Base-by-base conservation (phyloP, 2,797 vertebrate species). In the Myotis myotis region DNA sequence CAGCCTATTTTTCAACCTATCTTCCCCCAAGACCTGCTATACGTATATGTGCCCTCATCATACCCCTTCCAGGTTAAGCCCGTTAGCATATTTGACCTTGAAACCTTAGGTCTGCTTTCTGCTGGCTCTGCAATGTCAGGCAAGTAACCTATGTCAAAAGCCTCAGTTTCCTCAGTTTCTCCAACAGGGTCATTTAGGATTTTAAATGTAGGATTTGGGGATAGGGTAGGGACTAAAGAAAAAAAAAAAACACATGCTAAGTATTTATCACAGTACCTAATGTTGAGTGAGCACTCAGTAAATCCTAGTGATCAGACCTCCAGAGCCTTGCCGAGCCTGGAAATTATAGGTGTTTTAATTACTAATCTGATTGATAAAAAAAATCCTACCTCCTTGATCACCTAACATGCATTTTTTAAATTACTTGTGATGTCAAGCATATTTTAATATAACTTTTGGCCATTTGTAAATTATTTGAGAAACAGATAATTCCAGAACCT, bases 21-120 rank as follows among this genome's bases (percentile, higher is more conserved):
- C 20, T 76, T 72, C 28, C 55, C 5, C 28, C 1, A 0, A 0
- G 15, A 22, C 12, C 22, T 79, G 51, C 8, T 49, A 8, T 44
- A 15, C 12, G 4, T 13, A n/a, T 25, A 51, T 0, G 4, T 8
- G n/a, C 4, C n/a, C 1, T 11, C 36, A n/a, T 55, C 8, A 6
- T n/a, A 36, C 2, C 11, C 62, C n/a, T 16, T 36, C 2, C 3
- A 85, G 11, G 15, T 66, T 20, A 87, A 55, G 25, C 12, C 30
- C 2, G 68, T 78, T 47, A 62, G n/a, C 74, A 53, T 49, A 49
- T 75, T 78, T 83, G 28, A 85, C 30, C n/a, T 62, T 25, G 28
- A 72, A 87, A 33, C 12, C 30, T 41, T 19, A 86, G 60, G 23
- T 89, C 13, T 70, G 36, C 41, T 79, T 7, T 51, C 38, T 44